Percentiles rank a stretch among this genome's conserved stretches.
Evolutionary conservation across 2,113 vertebrate genomes (phyloP).

Genomic region (Chiloscyllium plagiosum): DNA sequence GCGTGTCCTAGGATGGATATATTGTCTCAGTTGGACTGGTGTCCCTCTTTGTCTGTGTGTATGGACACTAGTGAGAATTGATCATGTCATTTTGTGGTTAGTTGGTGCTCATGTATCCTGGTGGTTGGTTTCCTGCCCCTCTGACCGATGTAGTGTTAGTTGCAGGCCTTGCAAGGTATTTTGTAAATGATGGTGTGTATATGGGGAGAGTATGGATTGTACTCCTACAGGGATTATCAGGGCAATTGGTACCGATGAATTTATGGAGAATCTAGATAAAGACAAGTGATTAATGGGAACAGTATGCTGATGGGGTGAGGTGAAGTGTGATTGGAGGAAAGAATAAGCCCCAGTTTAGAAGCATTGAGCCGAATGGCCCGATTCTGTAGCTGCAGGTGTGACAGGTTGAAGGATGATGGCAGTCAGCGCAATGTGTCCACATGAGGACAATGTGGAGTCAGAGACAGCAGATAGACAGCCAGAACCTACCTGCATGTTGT

Average conservation of each 20-base stretch:
- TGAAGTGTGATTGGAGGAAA: neutral
- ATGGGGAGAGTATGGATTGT: neutral
- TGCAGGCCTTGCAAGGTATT: no score
- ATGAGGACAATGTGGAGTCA: neutral
- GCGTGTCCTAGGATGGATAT: no score
- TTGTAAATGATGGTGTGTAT: no score
- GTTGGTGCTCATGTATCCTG: no score
- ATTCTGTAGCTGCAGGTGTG: neutral
- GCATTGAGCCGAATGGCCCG: neutral
- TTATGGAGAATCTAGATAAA: neutral
- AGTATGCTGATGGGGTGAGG: neutral
- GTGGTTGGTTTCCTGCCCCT: no score
- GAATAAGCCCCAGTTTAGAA: neutral
- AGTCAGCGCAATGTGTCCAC: neutral
- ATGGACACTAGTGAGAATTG: no score
- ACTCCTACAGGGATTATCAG: neutral
- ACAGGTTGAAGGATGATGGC: neutral
- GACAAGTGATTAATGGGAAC: neutral
- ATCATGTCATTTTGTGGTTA: no score
- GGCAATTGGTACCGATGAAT: neutral
- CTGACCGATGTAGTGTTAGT: no score
- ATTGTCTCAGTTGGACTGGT: no score
- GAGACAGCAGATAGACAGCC: neutral
- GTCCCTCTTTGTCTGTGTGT: no score
- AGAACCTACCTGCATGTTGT: slow-evolving; percentile 93